Percentiles rank a stretch among this genome's conserved stretches.
These are phyloP conservation scores for Gambusia yucatana DNA, from an alignment of 2,797 vertebrate genomes.

Conservation along the genomic window DNA sequence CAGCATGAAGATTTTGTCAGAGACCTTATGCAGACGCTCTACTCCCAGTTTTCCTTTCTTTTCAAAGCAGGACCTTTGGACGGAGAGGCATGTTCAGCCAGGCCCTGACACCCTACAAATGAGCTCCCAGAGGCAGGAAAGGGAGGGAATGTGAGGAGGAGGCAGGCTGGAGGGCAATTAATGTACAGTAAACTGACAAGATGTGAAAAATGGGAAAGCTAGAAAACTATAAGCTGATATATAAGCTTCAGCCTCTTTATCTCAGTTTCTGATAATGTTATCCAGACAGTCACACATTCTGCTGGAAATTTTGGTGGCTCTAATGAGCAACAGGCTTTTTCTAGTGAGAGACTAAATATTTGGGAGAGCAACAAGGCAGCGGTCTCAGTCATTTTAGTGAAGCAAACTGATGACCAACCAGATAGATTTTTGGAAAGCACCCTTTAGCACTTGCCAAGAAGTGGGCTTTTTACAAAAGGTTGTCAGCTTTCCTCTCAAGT, in stretches of 20 bases:
- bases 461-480: conserved; percentile 19
- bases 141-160: conserved; percentile 15
- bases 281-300: conserved; percentile 15
- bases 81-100: conserved; percentile 27
- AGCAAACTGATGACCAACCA: conserved; percentile 26
- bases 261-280: conserved; percentile 2
- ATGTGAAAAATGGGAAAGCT: conserved; percentile 30
- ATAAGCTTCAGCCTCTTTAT: conserved; percentile 25
- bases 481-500: conserved; percentile 30
- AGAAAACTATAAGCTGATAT: conserved; percentile 51
- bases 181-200: conserved; percentile 15
- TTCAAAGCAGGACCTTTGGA: conserved; percentile 47
- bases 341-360: conserved; percentile 21
- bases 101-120: conserved; percentile 48
- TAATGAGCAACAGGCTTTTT: conserved; percentile 67
- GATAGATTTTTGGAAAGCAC: background rate
- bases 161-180: conserved; percentile 15
- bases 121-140: conserved; percentile 40
- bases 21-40: conserved; percentile 38
- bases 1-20: conserved; percentile 46
- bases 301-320: conserved; percentile 25
- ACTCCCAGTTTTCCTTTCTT: conserved; percentile 24
- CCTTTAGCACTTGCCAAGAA: conserved; percentile 34
- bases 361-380: conserved; percentile 31
- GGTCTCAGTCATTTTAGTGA: conserved; percentile 32